Evolutionary conservation across 2,888 invertebrate genomes (phyloP).

Genomic region (Plebejus argus): DNA sequence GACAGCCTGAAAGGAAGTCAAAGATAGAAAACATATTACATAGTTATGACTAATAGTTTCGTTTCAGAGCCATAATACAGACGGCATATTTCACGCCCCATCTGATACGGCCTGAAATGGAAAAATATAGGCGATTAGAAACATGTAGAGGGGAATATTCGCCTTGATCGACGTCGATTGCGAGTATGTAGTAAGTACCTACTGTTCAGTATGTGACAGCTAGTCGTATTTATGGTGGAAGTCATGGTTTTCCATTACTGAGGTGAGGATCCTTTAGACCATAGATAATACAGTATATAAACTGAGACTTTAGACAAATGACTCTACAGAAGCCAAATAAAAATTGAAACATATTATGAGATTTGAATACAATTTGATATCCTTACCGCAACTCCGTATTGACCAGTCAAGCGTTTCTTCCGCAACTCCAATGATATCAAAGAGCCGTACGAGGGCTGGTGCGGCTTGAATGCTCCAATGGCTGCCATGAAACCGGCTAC

Average conservation of each 20-base stretch:
- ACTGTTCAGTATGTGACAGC: too few species aligned
- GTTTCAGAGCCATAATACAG: not conserved
- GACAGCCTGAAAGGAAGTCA: conserved; percentile 63
- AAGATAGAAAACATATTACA: not conserved
- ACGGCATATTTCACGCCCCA: not conserved
- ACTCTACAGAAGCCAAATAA: not conserved
- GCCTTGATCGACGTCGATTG: too few species aligned
- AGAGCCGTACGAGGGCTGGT: conserved; percentile 81
- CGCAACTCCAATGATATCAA: conserved; percentile 79
- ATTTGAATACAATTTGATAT: not conserved
- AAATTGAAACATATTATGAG: not conserved
- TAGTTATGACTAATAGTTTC: not conserved
- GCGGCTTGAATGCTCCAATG: conserved; percentile 76
- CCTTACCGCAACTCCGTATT: conserved; percentile 72
- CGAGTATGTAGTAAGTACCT: too few species aligned
- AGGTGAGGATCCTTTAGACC: too few species aligned
- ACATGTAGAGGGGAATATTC: too few species aligned
- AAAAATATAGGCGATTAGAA: not conserved
- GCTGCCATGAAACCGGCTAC: conserved; percentile 81
- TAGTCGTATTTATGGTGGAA: too few species aligned
- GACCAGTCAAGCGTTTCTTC: conserved; percentile 48
- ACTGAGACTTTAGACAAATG: too few species aligned
- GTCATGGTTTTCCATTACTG: too few species aligned
- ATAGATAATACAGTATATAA: too few species aligned
- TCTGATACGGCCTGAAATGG: not conserved